Percentiles rank a stretch among this genome's conserved stretches.
Conservation (phyloP, 2,113 vertebrate species). For the Cepphus grylle region DNA sequence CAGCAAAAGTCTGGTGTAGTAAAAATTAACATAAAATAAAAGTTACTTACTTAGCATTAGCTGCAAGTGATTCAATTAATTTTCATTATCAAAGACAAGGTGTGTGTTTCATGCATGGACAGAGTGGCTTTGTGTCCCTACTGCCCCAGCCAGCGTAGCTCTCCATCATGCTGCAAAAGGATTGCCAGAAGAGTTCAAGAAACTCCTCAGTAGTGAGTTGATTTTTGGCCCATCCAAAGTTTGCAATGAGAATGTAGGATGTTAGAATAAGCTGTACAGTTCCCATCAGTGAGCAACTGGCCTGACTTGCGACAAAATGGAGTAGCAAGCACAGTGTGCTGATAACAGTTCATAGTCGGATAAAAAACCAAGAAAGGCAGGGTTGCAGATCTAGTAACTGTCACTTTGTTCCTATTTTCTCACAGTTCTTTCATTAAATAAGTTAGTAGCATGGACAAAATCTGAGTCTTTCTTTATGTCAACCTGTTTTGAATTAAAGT, state of each 20-base stretch:
- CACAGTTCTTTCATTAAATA: neutral
- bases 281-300: neutral
- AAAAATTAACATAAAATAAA: neutral
- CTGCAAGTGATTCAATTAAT: neutral
- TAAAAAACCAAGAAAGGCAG: neutral
- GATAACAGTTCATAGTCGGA: neutral
- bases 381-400: neutral
- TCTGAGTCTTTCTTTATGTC: neutral
- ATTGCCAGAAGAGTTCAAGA: neutral
- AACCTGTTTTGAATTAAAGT: neutral
- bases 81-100: neutral
- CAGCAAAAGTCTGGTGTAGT: neutral
- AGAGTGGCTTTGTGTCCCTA: neutral
- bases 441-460: neutral
- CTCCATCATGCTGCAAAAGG: neutral
- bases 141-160: neutral
- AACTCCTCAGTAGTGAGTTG: neutral
- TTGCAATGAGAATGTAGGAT: fast-evolving
- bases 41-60: neutral
- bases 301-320: fast-evolving
- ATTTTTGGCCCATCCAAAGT: neutral
- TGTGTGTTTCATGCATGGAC: neutral
- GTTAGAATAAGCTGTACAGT: neutral
- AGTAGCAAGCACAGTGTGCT: neutral
- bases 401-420: neutral